Evolutionary conservation across 1,140 invertebrate genomes (phyloP).

Genomic region (Drosophila sulfurigaster): DNA sequence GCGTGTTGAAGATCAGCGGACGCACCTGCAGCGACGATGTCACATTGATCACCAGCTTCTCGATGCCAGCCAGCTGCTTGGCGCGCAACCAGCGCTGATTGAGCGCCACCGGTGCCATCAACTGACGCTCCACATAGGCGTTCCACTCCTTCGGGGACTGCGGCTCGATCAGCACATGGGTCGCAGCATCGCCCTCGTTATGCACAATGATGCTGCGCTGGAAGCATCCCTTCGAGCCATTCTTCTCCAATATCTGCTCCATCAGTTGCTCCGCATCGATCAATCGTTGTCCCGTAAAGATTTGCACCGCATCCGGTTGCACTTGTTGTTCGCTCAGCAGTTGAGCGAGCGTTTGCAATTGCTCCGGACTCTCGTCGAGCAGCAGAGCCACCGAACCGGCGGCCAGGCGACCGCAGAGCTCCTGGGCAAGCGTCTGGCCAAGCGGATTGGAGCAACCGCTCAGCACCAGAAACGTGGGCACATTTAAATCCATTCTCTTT

Average conservation of each 20-base stretch:
- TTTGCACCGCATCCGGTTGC: constrained; percentile 25
- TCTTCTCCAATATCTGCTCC: constrained; percentile 36
- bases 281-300: constrained; percentile 33
- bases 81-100: constrained; percentile 90
- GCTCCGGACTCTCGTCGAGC: constrained; percentile 88
- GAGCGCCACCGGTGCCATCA: constrained; percentile 91
- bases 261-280: constrained; percentile 49
- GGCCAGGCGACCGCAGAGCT: constrained; percentile 87
- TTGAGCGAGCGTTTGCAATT: constrained; percentile 47
- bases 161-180: constrained; percentile 86
- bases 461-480: constrained; percentile 67
- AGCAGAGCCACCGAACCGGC: constrained; percentile 90
- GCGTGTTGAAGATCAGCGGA: constrained; percentile 90
- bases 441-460: constrained; percentile 73
- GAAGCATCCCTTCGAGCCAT: constrained; percentile 83
- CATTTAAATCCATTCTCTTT: constrained; percentile 77
- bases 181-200: constrained; percentile 94
- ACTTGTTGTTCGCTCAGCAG: constrained; percentile 45
- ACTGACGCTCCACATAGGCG: constrained; percentile 91
- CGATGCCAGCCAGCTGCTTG: constrained; percentile 75
- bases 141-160: constrained; percentile 87
- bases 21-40: constrained; percentile 94
- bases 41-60: constrained; percentile 92
- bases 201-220: constrained; percentile 92
- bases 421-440: constrained; percentile 90